Evolutionary conservation across 2,797 vertebrate genomes (phyloP), one percentile per base, ranked within the genome.

Genomic region (Clarias laeviceps): DNA sequence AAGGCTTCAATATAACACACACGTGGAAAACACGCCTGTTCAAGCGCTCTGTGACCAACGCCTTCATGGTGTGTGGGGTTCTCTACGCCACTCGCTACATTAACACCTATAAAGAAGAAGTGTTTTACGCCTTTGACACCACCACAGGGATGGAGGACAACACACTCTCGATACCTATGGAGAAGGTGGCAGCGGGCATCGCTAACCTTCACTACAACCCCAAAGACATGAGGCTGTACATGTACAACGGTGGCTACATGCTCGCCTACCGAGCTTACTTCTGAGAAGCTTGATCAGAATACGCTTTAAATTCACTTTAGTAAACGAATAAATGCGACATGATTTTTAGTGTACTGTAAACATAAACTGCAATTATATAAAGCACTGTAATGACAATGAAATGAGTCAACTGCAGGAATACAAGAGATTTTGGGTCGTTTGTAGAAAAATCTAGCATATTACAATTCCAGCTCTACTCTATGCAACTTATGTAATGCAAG

Each of bases 61-160:
- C 94, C 0, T 95, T 95, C 89, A 91, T 95, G 94, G 93, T 87
- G 76, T 95, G 95, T 0, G 94, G 94, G 0, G 93, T 95, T 80
- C 40, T 95, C 68, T 95, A 95, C 1, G 94, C 92, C 0, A 94
- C 94, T 1, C 94, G 95, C 0, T 94, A 85, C 27, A 79, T 91
- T 27, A 87, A 88, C 27, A 88, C 90, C 0, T 81, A 85, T 79
- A 85, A 0, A 0, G 94, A 95, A 64, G 95, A 95, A 89, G 92
- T 95, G 37, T 95, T 94, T 89, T 95, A 94, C 2, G 94, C 93
- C n/a, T 95, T 95, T 0, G 92, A 95, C 90, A 94, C 93, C 0
- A 87, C 80, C 0, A 93, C 93, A 0, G 94, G 94, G 18, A 82
- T 29, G 64, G 94, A 95, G 83, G 92, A 93, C 90, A 93, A 93